phyloP scores from a whole-genome alignment of 2,113 vertebrate species.

The Paracanthobrama guichenoti region DNA sequence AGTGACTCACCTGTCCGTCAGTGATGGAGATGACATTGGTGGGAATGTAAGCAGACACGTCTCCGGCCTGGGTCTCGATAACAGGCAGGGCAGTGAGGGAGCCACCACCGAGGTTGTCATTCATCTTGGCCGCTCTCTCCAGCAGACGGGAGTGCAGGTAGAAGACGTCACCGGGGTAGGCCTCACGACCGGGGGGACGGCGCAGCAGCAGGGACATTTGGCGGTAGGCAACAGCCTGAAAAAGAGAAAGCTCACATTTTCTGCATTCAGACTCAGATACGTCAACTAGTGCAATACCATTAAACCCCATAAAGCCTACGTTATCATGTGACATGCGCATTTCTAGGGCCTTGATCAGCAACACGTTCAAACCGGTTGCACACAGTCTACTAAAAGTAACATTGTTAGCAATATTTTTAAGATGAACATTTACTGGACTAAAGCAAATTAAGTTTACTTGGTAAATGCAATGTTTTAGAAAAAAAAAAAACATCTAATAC shows the following conservation, averaged over 20 bases:
- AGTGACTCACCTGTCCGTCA: conserved; percentile 87
- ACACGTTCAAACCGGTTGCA: no score
- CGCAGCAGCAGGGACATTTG: conserved; percentile 98
- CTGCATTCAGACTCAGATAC: background rate
- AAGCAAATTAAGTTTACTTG: no score
- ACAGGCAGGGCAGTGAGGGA: conserved; percentile 96
- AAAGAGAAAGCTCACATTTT: background rate
- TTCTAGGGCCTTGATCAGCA: no score
- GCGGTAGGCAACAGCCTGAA: conserved; percentile 94
- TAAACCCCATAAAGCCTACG: no score
- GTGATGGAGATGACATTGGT: conserved; percentile 99
- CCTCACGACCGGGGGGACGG: conserved; percentile 94
- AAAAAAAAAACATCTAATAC: no score
- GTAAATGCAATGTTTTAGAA: no score
- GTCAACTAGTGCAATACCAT: background rate
- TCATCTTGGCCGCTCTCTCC: conserved; percentile 99
- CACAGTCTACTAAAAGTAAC: no score
- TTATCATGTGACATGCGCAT: no score
- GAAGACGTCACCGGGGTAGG: conserved; percentile 97
- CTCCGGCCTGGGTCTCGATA: conserved; percentile 98
- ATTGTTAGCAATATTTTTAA: no score
- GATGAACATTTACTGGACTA: no score
- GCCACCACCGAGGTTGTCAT: conserved; percentile 92
- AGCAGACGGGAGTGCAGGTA: conserved; percentile 97
- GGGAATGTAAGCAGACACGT: conserved; percentile 99